These are phyloP conservation scores for Scomber japonicus DNA, from an alignment of 2,113 vertebrate species.

Conservation along the genomic window DNA sequence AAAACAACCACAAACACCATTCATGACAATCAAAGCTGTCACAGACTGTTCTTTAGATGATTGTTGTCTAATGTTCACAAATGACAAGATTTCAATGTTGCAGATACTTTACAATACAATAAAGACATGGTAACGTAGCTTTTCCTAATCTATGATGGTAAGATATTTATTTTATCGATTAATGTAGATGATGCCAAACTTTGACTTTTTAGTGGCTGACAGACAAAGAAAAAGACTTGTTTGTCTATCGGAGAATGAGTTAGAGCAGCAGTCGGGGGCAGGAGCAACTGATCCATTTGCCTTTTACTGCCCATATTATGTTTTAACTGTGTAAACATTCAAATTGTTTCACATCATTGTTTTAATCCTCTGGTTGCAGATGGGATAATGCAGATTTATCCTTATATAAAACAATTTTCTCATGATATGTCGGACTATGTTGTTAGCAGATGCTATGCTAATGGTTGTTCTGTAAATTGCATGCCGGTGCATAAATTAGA, in stretches of 20 bases:
- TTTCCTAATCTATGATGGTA: neutral
- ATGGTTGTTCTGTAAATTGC: constrained; percentile 51
- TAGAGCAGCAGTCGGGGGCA: neutral
- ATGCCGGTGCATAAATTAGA: constrained; percentile 63
- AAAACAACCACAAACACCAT: too few relatives aligned
- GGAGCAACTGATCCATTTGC: constrained; percentile 18
- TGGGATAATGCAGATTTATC: constrained; percentile 18
- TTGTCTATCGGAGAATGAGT: constrained; percentile 11
- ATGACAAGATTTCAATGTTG: neutral
- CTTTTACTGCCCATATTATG: constrained; percentile 7
- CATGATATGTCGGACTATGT: constrained; percentile 6
- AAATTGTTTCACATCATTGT: neutral
- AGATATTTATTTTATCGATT: constrained; percentile 40
- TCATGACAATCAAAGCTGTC: too few relatives aligned
- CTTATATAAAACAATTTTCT: constrained; percentile 24
- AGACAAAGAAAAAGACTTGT: constrained; percentile 26
- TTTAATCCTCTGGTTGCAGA: neutral
- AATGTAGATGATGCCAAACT: constrained; percentile 10
- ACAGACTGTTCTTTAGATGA: neutral
- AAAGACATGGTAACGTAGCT: neutral
- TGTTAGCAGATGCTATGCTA: constrained; percentile 65
- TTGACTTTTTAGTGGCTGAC: constrained; percentile 45
- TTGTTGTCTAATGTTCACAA: neutral
- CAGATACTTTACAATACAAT: neutral
- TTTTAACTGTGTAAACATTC: constrained; percentile 9